A percentile compares a stretch with the other conserved stretches of the same genome.
These are phyloP conservation scores for Drosophila prostipennis DNA, from an alignment of 2,888 invertebrate species.

Conservation along the genomic window DNA sequence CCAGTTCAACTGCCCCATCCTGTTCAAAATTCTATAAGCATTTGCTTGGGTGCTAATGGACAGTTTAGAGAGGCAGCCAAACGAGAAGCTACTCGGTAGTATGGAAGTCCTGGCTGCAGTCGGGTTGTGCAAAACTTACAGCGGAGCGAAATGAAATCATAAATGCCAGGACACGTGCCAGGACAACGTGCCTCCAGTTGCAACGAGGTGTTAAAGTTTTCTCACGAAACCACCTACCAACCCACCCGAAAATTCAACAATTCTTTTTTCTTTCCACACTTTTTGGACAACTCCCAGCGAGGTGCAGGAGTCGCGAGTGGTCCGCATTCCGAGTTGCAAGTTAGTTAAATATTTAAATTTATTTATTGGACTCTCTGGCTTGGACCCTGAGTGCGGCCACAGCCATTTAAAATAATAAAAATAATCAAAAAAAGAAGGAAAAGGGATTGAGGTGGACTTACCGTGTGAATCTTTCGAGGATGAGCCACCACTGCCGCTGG, in stretches of 20 bases:
- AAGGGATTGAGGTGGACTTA: conserved; percentile 67
- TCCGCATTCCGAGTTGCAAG: conserved; percentile 42
- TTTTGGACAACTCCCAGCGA: conserved; percentile 28
- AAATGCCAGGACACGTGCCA: conserved; percentile 71
- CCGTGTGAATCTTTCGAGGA: conserved; percentile 82
- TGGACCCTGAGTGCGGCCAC: conserved; percentile 21
- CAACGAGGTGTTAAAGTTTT: conserved; percentile 66
- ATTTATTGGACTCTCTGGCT: conserved; percentile 61
- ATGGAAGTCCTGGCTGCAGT: conserved; percentile 23
- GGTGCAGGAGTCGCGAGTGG: conserved; percentile 25
- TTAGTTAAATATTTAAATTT: conserved; percentile 76
- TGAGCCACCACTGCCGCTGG: conserved; percentile 50
- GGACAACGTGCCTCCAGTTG: conserved; percentile 47
- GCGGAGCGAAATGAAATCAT: conserved; percentile 64
- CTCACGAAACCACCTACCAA: too few relatives aligned
- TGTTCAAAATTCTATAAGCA: conserved; percentile 60
- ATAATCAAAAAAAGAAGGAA: conserved; percentile 13
- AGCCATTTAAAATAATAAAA: conserved; percentile 73
- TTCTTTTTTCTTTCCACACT: neutral
- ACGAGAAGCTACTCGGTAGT: conserved; percentile 12
- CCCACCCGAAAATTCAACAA: neutral
- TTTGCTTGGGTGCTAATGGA: conserved; percentile 63
- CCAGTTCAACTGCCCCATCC: conserved; percentile 5
- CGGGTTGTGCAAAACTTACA: conserved; percentile 17
- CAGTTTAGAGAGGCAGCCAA: conserved; percentile 54